Evolutionary conservation across 2,888 invertebrate species (phyloP), one percentile per base, ranked within the genome.

Genomic region (Hypolimnas misippus): DNA sequence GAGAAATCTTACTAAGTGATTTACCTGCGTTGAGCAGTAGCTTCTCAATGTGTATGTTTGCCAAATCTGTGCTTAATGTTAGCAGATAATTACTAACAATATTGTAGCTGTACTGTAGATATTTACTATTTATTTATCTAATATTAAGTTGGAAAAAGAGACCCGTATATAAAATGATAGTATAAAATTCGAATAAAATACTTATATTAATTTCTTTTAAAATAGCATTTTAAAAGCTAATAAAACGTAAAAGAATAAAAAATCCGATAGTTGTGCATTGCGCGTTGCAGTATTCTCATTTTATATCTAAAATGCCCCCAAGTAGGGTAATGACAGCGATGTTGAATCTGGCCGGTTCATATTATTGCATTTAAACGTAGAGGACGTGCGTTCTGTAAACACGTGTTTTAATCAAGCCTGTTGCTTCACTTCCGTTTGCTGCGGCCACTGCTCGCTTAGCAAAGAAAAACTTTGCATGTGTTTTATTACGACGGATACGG

Each of bases 321-420:
- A 65, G 57, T 59, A 57, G 57, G 56, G 60, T 53, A 63, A 44
- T 64, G 57, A 53, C 50, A 66, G 69, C 50, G 57, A 61, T 60
- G 62, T 59, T 72, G 68, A 69, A 70, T 64, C 62, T 63, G 66
- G 70, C 63, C 59, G 31, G 61, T 57, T 62, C 56, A 57, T 69
- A 71, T 82, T 85, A 86, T 85, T 87, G 86, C 86, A 80, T 89
- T 80, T 83, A 82, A 79, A 77, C 81, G 76, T 73, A 71, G 80
- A 78, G 79, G 83, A 83, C 77, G 84, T 88, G 91, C 89, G 87
- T 88, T 81, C 79, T 87, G 91, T 89, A 91, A 90, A 92, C 90
- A 92, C 87, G 84, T 91, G 87, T 91, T 92, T 92, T 92, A 92
- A 92, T 92, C 89, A 91, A 91, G 87, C 92, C 90, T 90, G 90